phyloP scores from a whole-genome alignment of 1,140 invertebrate genomes.

The Oryzaephilus surinamensis region DNA sequence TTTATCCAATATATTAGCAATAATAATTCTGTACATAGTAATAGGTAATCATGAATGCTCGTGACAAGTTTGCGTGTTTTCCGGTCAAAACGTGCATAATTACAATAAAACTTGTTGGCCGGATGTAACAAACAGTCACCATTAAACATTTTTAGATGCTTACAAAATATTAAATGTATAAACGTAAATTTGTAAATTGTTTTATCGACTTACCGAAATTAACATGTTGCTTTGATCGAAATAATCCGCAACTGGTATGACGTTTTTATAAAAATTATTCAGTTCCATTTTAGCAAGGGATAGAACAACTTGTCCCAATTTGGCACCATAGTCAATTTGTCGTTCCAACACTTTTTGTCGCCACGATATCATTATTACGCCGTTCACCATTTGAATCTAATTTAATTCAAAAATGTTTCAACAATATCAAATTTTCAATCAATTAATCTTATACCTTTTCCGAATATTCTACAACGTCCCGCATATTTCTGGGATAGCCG shows the following conservation, averaged over 20 bases:
- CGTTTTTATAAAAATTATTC: conserved; percentile 77
- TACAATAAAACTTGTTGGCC: too few relatives aligned
- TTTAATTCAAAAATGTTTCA: not conserved
- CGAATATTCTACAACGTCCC: conserved; percentile 81
- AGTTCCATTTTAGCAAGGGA: conserved; percentile 77
- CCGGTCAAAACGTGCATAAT: too few relatives aligned
- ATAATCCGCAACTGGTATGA: conserved; percentile 80
- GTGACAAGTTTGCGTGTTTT: too few relatives aligned
- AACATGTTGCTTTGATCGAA: conserved; percentile 79
- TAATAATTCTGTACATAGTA: too few relatives aligned
- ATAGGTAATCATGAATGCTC: too few relatives aligned
- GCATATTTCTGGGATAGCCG: conserved; percentile 88
- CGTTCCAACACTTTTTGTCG: conserved; percentile 70
- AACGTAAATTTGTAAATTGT: too few relatives aligned
- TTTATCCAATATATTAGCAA: too few relatives aligned
- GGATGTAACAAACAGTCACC: too few relatives aligned
- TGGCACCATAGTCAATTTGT: conserved; percentile 81
- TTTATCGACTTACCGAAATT: conserved; percentile 59
- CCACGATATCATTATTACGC: conserved; percentile 77
- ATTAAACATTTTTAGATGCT: too few relatives aligned
- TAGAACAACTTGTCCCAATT: conserved; percentile 76
- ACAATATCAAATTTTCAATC: not conserved
- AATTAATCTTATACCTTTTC: conserved; percentile 59
- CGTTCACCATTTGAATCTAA: conserved; percentile 78
- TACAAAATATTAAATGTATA: too few relatives aligned